Evolutionary conservation across 2,888 invertebrate genomes (phyloP).

Genomic region (Apoda limacodes): DNA sequence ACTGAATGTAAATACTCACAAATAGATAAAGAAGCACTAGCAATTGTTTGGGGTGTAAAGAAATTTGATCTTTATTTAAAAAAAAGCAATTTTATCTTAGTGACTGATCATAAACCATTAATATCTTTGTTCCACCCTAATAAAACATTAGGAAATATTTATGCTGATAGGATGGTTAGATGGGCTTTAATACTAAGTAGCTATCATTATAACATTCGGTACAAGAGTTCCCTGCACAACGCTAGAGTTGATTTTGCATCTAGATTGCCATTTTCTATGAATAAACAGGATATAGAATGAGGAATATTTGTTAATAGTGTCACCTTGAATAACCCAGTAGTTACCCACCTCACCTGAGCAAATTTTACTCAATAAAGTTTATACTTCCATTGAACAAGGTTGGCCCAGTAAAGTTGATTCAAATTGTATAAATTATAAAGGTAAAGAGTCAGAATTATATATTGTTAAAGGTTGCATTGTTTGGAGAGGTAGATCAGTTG

Average conservation of each 20-base stretch:
- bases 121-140: constrained; percentile 6
- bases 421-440: background rate
- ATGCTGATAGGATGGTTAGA: constrained; percentile 4
- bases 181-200: background rate
- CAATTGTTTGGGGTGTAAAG: background rate
- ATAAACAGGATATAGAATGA: background rate
- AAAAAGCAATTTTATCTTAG: background rate
- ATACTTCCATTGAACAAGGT: constrained; percentile 2
- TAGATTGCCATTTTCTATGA: background rate
- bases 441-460: constrained; percentile 3
- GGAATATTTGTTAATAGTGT: background rate
- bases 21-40: background rate
- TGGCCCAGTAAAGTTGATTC: constrained; percentile 2
- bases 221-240: background rate
- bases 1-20: background rate
- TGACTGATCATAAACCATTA: constrained; percentile 3
- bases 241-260: background rate
- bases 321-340: background rate
- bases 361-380: constrained; percentile 4
- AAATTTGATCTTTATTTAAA: background rate
- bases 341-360: constrained; percentile 1
- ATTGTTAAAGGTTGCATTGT: constrained; percentile 1
- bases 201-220: background rate
- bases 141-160: constrained; percentile 4
- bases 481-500: constrained; percentile 7